These are phyloP conservation scores for Rhynchopsitta pachyrhyncha DNA, from an alignment of 2,113 vertebrate species.

Conservation along the genomic window DNA sequence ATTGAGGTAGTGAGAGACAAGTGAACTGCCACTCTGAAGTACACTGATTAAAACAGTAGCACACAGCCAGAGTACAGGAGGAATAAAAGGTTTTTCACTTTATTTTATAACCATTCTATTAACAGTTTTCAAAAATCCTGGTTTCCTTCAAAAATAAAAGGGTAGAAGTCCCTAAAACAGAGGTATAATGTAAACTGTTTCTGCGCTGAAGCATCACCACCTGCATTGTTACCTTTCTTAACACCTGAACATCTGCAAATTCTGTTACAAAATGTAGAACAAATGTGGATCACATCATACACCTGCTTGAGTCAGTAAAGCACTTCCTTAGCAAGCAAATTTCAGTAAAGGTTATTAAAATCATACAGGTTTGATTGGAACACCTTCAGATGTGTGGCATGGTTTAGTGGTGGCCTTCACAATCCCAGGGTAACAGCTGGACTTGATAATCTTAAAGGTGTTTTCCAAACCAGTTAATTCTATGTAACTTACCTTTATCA, in stretches of 20 bases:
- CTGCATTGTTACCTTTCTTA: not conserved
- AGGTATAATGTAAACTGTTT: not conserved
- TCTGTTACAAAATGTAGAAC: not conserved
- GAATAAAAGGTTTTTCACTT: not conserved
- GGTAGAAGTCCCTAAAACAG: not conserved
- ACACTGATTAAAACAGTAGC: not conserved
- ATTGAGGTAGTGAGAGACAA: not conserved
- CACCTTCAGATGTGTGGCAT: not conserved
- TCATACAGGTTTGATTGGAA: not conserved
- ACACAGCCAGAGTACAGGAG: not conserved
- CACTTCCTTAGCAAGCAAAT: not conserved
- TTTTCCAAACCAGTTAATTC: not conserved
- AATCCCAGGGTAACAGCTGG: not conserved
- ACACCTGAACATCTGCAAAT: not conserved
- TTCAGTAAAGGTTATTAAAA: not conserved
- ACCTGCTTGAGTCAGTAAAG: not conserved
- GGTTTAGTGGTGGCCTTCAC: not conserved
- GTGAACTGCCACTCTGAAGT: not conserved
- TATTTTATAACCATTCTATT: not conserved
- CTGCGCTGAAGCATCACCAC: not conserved
- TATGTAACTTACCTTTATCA: not conserved
- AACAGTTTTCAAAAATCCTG: not conserved
- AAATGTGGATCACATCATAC: not conserved
- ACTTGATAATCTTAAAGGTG: not conserved
- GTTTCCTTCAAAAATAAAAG: not conserved